phyloP scores from a whole-genome alignment of 2,113 vertebrate species.

The Picathartes gymnocephalus region DNA sequence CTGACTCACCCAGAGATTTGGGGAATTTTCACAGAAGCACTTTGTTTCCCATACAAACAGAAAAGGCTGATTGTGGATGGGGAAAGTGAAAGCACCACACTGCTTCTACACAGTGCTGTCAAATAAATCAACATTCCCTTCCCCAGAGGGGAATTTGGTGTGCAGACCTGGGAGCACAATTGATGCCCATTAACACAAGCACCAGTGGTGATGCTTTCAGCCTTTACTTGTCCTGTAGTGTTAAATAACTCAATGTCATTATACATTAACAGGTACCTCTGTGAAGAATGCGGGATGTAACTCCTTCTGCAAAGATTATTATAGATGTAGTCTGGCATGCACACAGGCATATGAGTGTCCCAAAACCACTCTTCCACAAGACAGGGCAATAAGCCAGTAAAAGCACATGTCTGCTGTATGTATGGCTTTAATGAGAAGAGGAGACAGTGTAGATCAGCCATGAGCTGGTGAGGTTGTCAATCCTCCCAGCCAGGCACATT shows the following conservation, averaged over 20 bases:
- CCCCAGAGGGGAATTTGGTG: neutral
- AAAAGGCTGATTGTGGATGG: neutral
- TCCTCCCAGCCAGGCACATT: neutral
- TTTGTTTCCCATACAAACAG: neutral
- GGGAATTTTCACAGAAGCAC: neutral
- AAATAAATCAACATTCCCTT: neutral
- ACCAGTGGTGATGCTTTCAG: neutral
- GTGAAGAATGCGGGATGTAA: neutral
- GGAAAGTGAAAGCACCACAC: neutral
- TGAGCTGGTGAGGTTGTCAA: neutral
- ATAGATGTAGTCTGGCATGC: neutral
- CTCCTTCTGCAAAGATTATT: neutral
- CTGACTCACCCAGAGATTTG: neutral
- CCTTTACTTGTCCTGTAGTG: fast-evolving
- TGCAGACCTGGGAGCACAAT: neutral
- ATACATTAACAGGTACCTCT: neutral
- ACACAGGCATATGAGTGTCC: neutral
- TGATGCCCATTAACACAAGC: fast-evolving
- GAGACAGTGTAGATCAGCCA: neutral
- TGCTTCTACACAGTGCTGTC: neutral
- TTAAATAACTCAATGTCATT: neutral
- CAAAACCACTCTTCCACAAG: neutral
- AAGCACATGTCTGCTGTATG: neutral
- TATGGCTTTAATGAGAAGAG: neutral
- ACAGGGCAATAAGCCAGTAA: neutral